Evolutionary conservation across 2,888 invertebrate genomes (phyloP), one percentile per base, ranked within the genome.

Genomic region (Temnothorax ravouxi): DNA sequence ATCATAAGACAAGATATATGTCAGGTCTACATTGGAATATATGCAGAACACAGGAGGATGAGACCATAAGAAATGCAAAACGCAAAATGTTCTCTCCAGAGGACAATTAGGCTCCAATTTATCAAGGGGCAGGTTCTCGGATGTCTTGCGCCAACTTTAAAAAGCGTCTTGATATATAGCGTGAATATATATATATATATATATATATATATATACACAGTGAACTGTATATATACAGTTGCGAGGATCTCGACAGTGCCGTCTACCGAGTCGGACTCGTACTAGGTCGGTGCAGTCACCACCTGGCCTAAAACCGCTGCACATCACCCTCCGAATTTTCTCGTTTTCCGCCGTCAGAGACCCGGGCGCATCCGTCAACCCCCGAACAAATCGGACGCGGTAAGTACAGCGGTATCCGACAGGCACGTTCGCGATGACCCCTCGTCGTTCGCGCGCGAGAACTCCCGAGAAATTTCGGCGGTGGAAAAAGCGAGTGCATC

Each of bases 261-360:
- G 89, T 88, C 93, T 93, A 86, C 91, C 84, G 93, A 89, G 74
- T 74, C 88, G 84, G 79, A 86, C 85, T 83, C 84, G 93, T 92
- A 94, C 93, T 93, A 93, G 69, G 79, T 67, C 75, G 86, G 88
- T 91, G 88, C 92, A 92, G 92, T 93, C 90, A 88, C 88, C 91
- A 90, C 91, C 91, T 90, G 91, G 91, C 90, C 90, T 87, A 93
- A 94, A 93, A 92, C 86, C 91, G 87, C 88, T 87, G 89, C 90
- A 87, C 90, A 91, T 88, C 90, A 89, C 86, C 85, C 86, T 76
- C 85, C 84, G 79, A 89, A 90, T 88, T 88, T 86, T 84, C 66
- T 84, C 76, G 76, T 86, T 77, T 76, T 44, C 29, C 56, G 29
- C 11, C 18, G 18, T 13, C 44, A 47, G 13, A 52, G 21, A 6